phyloP scores from a whole-genome alignment of 2,113 vertebrate genomes.

The Rhea americana region DNA sequence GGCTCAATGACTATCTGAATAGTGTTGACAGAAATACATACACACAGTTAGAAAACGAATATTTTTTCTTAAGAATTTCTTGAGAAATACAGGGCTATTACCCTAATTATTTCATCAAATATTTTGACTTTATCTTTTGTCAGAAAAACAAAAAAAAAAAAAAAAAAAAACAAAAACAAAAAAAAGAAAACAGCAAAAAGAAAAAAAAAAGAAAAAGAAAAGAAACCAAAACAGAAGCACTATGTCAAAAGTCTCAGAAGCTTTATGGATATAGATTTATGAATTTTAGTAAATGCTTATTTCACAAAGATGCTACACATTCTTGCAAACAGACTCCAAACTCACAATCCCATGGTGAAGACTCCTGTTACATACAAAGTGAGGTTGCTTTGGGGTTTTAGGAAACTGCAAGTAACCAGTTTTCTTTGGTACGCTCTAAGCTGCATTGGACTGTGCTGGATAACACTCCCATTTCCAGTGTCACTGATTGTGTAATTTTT shows the following conservation, averaged over 20 bases:
- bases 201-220: not conserved
- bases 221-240: too few relatives aligned
- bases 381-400: not conserved
- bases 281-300: not conserved
- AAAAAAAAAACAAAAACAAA: too few relatives aligned
- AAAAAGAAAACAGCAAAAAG: not conserved
- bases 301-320: not conserved
- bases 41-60: not conserved
- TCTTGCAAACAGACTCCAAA: rapidly evolving
- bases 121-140: not conserved
- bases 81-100: not conserved
- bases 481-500: not conserved
- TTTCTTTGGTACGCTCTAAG: not conserved
- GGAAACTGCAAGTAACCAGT: not conserved
- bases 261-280: not conserved
- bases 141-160: too few relatives aligned
- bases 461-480: not conserved
- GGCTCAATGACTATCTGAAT: not conserved
- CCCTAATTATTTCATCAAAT: not conserved
- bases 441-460: not conserved
- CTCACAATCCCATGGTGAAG: not conserved
- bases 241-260: not conserved
- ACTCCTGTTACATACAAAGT: not conserved
- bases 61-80: not conserved
- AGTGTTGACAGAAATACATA: not conserved